Evolutionary conservation across 2,888 invertebrate species (phyloP).

Genomic region (Heliconius aoede): DNA sequence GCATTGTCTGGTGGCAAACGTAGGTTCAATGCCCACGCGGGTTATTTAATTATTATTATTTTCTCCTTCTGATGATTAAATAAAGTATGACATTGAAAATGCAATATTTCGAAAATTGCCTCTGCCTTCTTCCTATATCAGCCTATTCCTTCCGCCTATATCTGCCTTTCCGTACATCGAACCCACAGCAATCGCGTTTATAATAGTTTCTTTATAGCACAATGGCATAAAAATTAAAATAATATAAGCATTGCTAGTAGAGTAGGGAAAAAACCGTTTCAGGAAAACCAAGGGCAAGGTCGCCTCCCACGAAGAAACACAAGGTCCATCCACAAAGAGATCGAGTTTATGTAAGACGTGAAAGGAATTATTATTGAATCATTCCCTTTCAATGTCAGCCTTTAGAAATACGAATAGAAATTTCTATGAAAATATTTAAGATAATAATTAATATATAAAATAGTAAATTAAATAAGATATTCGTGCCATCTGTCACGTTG

Average conservation of each 20-base stretch:
- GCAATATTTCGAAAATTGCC: too few species aligned
- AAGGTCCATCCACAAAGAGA: slow-evolving; percentile 60
- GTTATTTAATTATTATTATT: too few species aligned
- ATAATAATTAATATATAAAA: background rate
- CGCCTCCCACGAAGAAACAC: slow-evolving; percentile 60
- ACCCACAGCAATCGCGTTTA: too few species aligned
- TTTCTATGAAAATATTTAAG: background rate
- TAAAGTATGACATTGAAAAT: too few species aligned
- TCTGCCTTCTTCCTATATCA: too few species aligned
- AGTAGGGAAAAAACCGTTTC: slow-evolving; percentile 51
- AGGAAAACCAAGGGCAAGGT: slow-evolving; percentile 61
- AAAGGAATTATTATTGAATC: slow-evolving; percentile 41
- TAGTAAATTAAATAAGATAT: background rate
- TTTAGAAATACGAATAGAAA: background rate
- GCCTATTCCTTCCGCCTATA: too few species aligned
- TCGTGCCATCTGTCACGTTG: background rate
- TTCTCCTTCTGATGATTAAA: too few species aligned
- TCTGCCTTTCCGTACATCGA: too few species aligned
- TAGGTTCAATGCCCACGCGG: too few species aligned
- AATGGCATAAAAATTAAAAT: background rate
- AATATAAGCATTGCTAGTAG: slow-evolving; percentile 35
- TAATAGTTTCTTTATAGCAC: background rate
- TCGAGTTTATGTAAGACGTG: slow-evolving; percentile 52
- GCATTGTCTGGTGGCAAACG: too few species aligned
- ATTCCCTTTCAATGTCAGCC: slow-evolving; percentile 4